Percentiles rank a stretch among this genome's conserved stretches.
These are phyloP conservation scores for Lucilia sericata DNA, from an alignment of 1,140 invertebrate species.

Conservation along the genomic window DNA sequence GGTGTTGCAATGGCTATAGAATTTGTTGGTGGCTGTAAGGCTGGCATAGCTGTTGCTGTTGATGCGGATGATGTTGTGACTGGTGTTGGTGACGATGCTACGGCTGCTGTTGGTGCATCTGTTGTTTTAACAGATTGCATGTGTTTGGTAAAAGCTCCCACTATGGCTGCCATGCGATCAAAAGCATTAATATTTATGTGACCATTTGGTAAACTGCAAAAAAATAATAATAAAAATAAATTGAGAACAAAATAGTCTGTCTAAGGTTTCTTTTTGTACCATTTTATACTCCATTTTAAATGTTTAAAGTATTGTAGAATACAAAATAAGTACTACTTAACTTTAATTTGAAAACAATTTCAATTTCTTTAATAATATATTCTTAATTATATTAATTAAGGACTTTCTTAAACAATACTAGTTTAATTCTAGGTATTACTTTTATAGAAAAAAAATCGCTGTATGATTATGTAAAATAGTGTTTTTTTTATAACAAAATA, in stretches of 20 bases:
- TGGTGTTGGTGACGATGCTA: neutral
- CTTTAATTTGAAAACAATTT: too few relatives aligned
- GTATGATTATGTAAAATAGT: too few relatives aligned
- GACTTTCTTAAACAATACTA: too few relatives aligned
- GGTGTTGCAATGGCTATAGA: slow-evolving; percentile 46
- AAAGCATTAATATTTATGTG: slow-evolving; percentile 67
- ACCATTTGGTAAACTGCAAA: slow-evolving; percentile 63
- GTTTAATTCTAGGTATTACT: too few relatives aligned
- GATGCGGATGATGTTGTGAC: slow-evolving; percentile 11
- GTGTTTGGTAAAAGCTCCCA: slow-evolving; percentile 65
- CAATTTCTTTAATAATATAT: too few relatives aligned
- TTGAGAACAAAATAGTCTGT: neutral
- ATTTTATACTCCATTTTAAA: too few relatives aligned
- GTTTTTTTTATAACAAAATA: too few relatives aligned
- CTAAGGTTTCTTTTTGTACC: too few relatives aligned
- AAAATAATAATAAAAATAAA: slow-evolving; percentile 36
- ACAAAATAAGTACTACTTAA: too few relatives aligned
- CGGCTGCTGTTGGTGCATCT: slow-evolving; percentile 19
- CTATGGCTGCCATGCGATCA: slow-evolving; percentile 66
- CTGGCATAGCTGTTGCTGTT: slow-evolving; percentile 8
- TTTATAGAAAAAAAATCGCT: too few relatives aligned
- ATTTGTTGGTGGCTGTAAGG: neutral
- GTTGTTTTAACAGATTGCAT: slow-evolving; percentile 59
- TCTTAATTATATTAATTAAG: too few relatives aligned
- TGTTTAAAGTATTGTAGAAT: too few relatives aligned